Percentiles rank a stretch among this genome's conserved stretches.
These are phyloP conservation scores for Spongilla lacustris DNA, from an alignment of 37 sponge, comb jelly and placozoan species.

Conservation along the genomic window DNA sequence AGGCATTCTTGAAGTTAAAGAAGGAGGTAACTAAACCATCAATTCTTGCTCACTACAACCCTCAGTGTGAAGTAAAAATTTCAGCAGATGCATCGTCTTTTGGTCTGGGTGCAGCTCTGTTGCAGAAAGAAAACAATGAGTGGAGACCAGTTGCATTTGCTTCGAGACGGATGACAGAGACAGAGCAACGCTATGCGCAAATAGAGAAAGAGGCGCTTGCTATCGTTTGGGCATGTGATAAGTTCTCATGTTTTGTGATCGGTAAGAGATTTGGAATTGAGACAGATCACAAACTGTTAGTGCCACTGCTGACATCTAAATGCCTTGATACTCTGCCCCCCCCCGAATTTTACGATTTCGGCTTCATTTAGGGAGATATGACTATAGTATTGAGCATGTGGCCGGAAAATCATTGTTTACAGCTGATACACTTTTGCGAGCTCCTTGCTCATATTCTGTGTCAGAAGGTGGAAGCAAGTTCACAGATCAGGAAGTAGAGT, in stretches of 20 bases:
- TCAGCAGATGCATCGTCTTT: conserved; percentile 8
- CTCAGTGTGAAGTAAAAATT: background rate
- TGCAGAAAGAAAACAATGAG: conserved; percentile 15
- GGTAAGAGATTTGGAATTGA: background rate
- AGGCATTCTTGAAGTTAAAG: background rate
- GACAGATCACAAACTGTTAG: conserved; percentile 11
- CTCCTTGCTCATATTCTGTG: background rate
- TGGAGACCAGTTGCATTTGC: conserved; percentile 41
- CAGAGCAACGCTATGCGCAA: conserved; percentile 8
- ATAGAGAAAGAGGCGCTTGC: conserved; percentile 14
- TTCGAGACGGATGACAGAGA: background rate
- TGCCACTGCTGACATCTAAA: conserved; percentile 6
- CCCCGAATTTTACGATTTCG: conserved; percentile 23
- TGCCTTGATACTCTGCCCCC: background rate
- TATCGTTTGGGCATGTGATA: background rate
- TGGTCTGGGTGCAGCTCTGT: conserved; percentile 7
- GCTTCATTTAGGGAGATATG: conserved; percentile 23
- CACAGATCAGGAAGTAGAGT: background rate
- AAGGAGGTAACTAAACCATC: background rate
- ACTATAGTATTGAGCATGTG: conserved; percentile 33
- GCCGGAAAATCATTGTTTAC: conserved; percentile 46
- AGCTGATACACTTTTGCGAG: conserved; percentile 32
- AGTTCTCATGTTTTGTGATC: background rate
- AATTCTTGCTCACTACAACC: background rate
- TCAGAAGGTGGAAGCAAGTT: background rate